Evolutionary conservation across 2,888 invertebrate genomes (phyloP), one percentile per base, ranked within the genome.

Genomic region (Diarsia dahlii): DNA sequence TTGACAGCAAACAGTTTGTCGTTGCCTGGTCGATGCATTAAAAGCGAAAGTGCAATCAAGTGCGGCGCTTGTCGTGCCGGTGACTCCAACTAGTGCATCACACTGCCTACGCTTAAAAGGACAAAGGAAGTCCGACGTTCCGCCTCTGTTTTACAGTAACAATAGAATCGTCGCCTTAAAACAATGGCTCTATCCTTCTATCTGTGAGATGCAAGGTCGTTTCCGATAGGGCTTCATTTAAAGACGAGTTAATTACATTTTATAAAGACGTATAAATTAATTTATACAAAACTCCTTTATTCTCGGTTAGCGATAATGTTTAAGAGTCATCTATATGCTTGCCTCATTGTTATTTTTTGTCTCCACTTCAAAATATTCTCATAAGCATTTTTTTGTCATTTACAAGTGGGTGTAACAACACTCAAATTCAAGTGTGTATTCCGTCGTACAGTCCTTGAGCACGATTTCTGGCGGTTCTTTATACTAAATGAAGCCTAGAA

Each of bases 21-120:
- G 87, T 82, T 87, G 85, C 82, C 87, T 88, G 81, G 88, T 87
- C 89, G 89, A 90, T 90, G 88, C 84, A 86, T 90, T 85, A 92
- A 95, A 93, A 95, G 94, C 91, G 95, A 95, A 95, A 95, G 95
- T 94, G 94, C 91, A 90, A 93, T 93, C 92, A 90, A 93, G 91
- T 90, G 88, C 84, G 84, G 78, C 84, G 86, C 76, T 85, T 84
- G 87, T 78, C 87, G 80, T 86, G 85, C 85, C 76, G 78, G 82
- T 80, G 78, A 77, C 81, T 71, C 74, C 74, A 87, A 85, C 86
- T 85, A 84, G 88, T 84, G 84, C 87, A 86, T 84, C 86, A 86
- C 81, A 87, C 86, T 78, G 84, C 82, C 85, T 80, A 75, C 88
- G 85, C 89, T 89, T 89, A 89, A 89, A 91, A 91, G 91, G 91